Evolutionary conservation across 2,888 invertebrate genomes (phyloP), one percentile per base, ranked within the genome.

Genomic region (Diadegma fenestrale): DNA sequence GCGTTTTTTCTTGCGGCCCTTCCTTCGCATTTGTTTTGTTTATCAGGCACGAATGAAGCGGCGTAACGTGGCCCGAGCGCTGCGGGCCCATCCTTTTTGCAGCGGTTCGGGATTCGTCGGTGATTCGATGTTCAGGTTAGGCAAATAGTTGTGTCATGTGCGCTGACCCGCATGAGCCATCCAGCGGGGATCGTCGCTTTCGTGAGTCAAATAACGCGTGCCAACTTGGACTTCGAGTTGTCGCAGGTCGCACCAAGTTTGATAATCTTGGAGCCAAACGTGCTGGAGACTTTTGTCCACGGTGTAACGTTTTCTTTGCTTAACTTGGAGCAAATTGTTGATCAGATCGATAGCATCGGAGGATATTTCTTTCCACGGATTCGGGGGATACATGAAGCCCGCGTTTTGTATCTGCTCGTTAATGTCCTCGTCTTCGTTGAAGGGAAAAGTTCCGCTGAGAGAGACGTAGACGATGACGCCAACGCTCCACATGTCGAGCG

Each of bases 321-420:
- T 98, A 88, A 98, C 99, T 97, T 99, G 99, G 85, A 99, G 96
- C 91, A 99, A 95, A 95, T 99, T 99, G 95, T 98, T 99, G 92
- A 99, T 99, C 90, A 99, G 96, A 95, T 99, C 99, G 94, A 99
- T 99, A 84, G 99, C 99, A 94, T 98, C 97, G 68, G 96, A 96
- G 37, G 99, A 99, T 92, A 99, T 98, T 94, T 99, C 98, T 92
- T 98, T 97, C 99, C 99, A 99, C 0, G 99, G 99, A 94, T 97
- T 97, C 30, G 98, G 98, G 61, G 99, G 99, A 95, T 99, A 99
- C 99, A 99, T 99, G 94, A 99, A 99, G 80, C 99, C 99, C 45
- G 99, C 99, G 95, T 99, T 99, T 95, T 99, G 99, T 89, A 99
- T 99, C 95, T 99, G 99, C 94, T 99, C 99, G 94, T 99, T 98